Base-by-base conservation (phyloP, 2,113 vertebrate species). In the Galbula dea region DNA sequence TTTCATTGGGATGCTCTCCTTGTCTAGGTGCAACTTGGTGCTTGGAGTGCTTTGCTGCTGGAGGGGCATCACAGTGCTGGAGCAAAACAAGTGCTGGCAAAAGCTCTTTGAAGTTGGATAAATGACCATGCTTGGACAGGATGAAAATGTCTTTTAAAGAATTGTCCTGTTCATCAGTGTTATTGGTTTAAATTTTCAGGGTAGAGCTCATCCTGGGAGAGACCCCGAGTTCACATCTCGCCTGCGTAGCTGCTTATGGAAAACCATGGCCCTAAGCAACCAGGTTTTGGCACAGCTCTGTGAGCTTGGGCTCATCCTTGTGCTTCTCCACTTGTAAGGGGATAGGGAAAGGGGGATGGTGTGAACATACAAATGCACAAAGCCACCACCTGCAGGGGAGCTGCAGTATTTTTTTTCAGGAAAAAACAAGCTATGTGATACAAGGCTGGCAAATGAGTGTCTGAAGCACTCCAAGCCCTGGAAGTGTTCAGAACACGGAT, bases 151-250 rank as follows among this genome's bases (percentile, higher is more conserved):
- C 26, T n/a, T 8, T 63, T 51, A 57, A 67, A 75, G n/a, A 95
- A 78, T 68, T 8, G 52, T 3, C 27, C 16, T 7, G 30, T 82
- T 72, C 6, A 32, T 83, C 48, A 32, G 45, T n/a, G 17, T 49
- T 71, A 22, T 6, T 24, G 55, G 43, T 91, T 30, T 32, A 71
- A 34, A 27, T 19, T 8, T 45, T 27, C 19, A 66, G 68, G n/a
- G 23, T 83, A 39, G 68, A 55, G 36, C 46, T 86, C 4, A 23
- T 32, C 43, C 37, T 54, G 37, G n/a, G 43, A n/a, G 39, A 34
- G 57, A 34, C 32, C 49, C 34, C 66, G 67, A 37, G 14, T 17
- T 29, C 10, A 1, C 19, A 1, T 15, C 46, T 45, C 0, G 0
- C 45, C 41, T 63, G n/a, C 0, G 2, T 41, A 88, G 41, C 48